A percentile compares a stretch with the other conserved stretches of the same genome.
Conservation (phyloP, 2,888 invertebrate species). For the Rugalucina vietnamica region DNA sequence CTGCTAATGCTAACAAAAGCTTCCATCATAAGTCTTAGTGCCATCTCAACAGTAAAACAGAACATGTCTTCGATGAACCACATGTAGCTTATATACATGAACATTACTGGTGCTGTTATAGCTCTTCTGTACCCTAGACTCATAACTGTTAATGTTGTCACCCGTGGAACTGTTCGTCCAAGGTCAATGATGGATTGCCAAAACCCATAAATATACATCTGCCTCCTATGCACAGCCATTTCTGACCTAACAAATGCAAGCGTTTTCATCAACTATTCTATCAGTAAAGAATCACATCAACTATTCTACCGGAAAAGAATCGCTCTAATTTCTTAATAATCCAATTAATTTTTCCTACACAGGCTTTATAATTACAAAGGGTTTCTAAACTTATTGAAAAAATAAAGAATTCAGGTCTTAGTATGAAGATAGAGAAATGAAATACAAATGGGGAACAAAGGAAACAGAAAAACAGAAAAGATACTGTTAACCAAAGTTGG, state of each 20-base stretch:
- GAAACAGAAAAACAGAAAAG: no score
- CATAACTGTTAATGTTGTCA: background rate
- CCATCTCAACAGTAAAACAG: constrained; percentile 4
- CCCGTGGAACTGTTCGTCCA: background rate
- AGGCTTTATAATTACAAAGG: no score
- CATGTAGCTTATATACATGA: background rate
- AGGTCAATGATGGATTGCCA: background rate
- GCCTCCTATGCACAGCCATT: background rate
- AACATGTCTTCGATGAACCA: constrained; percentile 13
- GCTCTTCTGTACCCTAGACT: background rate
- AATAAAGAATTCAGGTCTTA: no score
- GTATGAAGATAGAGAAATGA: no score
- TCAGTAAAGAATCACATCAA: no score
- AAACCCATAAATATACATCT: background rate
- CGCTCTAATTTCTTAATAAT: no score
- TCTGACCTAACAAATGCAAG: background rate
- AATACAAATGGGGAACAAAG: no score
- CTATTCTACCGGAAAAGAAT: no score
- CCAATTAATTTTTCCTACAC: no score
- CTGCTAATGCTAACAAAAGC: background rate
- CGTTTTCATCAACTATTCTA: no score
- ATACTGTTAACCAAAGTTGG: no score
- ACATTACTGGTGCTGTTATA: background rate
- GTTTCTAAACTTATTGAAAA: no score
- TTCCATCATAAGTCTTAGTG: background rate